Evolutionary conservation across 2,888 invertebrate genomes (phyloP), one percentile per base, ranked within the genome.

Genomic region (Aricia artaxerxes): DNA sequence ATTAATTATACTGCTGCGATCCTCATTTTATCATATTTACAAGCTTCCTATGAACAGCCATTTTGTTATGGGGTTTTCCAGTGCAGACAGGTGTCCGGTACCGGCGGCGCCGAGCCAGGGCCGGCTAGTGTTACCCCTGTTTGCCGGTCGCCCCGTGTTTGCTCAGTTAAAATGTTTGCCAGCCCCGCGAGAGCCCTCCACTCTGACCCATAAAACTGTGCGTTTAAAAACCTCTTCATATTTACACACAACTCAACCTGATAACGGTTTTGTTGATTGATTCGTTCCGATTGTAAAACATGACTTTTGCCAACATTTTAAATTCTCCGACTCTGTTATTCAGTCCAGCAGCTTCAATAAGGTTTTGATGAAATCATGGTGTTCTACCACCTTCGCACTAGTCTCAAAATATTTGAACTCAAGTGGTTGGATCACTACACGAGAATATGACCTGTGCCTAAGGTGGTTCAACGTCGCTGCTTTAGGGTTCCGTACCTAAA

Each of bases 151-250:
- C 85, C 86, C 85, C 83, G 78, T 91, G 91, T 92, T 91, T 92
- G 90, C 84, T 81, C 85, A 84, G 90, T 87, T 92, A 91, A 92
- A 92, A 92, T 92, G 92, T 92, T 92, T 92, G 88, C 89, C 79
- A 82, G 69, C 79, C 82, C 80, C 84, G 78, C 82, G 85, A 88
- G 85, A 82, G 84, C 84, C 83, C 85, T 84, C 81, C 82, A 80
- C 82, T 82, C 80, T 86, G 87, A 87, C 88, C 87, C 83, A 85
- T 82, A 86, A 85, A 85, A 84, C 80, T 82, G 80, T 82, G 83
- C 82, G 82, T 84, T 84, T 81, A 81, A 83, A 82, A 84, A 82
- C 84, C 81, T 81, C 81, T 81, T 82, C 79, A 79, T 79, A 80
- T 79, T 78, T 79, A 78, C 78, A 16, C 76, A 76, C 72, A 78